Evolutionary conservation across 2,113 vertebrate species (phyloP).

Genomic region (Mirounga angustirostris): DNA sequence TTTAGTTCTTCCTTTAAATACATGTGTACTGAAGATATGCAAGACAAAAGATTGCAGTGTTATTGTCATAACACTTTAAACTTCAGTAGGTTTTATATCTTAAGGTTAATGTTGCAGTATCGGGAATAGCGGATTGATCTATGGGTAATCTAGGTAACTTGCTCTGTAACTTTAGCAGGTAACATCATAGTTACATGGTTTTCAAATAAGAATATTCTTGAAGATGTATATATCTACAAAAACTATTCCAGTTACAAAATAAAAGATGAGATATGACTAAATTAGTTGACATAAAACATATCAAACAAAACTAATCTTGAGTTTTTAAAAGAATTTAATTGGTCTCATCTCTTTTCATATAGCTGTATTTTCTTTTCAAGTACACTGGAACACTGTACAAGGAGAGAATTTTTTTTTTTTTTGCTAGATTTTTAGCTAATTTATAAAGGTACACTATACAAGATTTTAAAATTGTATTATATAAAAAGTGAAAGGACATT

Average conservation of each 20-base stretch:
- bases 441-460: conserved; percentile 4
- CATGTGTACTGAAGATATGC: background rate
- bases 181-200: background rate
- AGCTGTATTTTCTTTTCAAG: conserved; percentile 36
- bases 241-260: background rate
- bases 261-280: background rate
- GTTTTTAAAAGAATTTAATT: conserved; percentile 20
- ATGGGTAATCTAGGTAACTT: background rate
- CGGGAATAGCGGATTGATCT: background rate
- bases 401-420: background rate
- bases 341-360: background rate
- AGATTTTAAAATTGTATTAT: conserved; percentile 37
- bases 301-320: background rate
- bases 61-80: background rate
- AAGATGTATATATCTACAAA: background rate
- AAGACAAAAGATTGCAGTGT: background rate
- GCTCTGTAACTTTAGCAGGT: background rate
- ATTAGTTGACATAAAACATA: background rate
- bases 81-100: background rate
- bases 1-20: background rate
- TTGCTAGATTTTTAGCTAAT: conserved; percentile 53
- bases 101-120: background rate
- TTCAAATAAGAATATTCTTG: background rate
- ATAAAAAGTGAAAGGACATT: conserved; percentile 59
- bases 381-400: conserved; percentile 6